phyloP scores from a whole-genome alignment of 2,797 vertebrate species.

The Acrossocheilus wenchowensis region DNA sequence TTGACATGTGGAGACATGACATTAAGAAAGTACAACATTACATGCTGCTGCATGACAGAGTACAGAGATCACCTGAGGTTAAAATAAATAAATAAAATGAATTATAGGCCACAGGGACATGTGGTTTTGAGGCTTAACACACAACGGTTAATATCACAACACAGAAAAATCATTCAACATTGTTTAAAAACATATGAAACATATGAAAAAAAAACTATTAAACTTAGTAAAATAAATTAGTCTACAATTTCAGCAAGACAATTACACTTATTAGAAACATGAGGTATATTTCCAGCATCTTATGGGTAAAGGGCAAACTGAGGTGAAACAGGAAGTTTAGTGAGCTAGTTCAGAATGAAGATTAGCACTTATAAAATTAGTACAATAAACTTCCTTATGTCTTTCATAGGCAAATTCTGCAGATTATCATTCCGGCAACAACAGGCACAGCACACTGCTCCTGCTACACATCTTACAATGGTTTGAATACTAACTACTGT shows the following conservation, averaged over 20 bases:
- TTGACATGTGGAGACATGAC: slow-evolving; percentile 68
- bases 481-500: neutral
- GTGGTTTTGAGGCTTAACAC: neutral
- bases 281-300: neutral
- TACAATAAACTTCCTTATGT: slow-evolving; percentile 28
- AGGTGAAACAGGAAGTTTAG: neutral
- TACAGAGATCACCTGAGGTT: slow-evolving; percentile 32
- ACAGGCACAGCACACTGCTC: neutral
- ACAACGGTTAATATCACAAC: neutral
- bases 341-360: neutral
- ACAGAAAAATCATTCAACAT: neutral
- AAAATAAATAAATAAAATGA: neutral
- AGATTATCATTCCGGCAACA: slow-evolving; percentile 34
- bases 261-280: neutral
- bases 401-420: slow-evolving; percentile 39
- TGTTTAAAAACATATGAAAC: neutral
- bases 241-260: neutral
- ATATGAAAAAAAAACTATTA: neutral
- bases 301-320: neutral
- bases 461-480: neutral
- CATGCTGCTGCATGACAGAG: slow-evolving; percentile 41
- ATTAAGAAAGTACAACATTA: slow-evolving; percentile 6
- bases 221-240: neutral
- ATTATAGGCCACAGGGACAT: neutral
- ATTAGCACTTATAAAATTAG: neutral